Conservation (phyloP, 2,113 vertebrate species). For the Atractosteus spatula region DNA sequence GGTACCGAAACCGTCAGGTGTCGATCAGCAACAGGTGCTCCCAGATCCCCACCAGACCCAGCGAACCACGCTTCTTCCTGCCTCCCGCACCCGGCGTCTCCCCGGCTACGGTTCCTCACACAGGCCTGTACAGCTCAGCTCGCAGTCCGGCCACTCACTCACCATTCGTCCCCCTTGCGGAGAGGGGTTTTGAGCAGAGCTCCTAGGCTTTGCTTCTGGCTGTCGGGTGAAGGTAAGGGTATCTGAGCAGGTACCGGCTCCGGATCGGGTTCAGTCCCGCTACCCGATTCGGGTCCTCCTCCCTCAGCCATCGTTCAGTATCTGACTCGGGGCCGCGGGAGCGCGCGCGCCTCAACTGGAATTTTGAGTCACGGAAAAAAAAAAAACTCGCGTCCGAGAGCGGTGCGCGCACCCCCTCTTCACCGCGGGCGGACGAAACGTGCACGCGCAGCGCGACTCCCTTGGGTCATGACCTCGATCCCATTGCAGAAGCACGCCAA, state of each 20-base stretch:
- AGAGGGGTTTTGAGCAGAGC: constrained; percentile 67
- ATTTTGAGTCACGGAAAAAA: constrained; percentile 23
- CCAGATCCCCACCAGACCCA: neutral
- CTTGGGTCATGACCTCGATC: too few species aligned
- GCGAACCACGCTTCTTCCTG: neutral
- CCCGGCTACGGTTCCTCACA: neutral
- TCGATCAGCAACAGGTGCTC: too few species aligned
- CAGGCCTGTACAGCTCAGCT: neutral
- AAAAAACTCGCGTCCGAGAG: constrained; percentile 15
- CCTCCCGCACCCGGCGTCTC: neutral
- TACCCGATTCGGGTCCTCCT: constrained; percentile 75
- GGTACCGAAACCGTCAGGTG: neutral
- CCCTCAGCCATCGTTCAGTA: constrained; percentile 74
- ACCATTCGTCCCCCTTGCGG: constrained; percentile 74
- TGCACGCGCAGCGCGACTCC: too few species aligned
- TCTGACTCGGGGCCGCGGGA: constrained; percentile 56
- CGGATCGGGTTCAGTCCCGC: constrained; percentile 65
- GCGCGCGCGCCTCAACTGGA: constrained; percentile 36
- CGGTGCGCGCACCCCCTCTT: neutral
- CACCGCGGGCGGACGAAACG: too few species aligned
- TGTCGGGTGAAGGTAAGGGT: constrained; percentile 63
- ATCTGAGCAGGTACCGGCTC: constrained; percentile 65
- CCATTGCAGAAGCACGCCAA: too few species aligned
- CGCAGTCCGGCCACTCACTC: constrained; percentile 25
- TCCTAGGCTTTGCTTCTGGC: constrained; percentile 68